These are phyloP conservation scores for Amiota minor DNA, from an alignment of 2,888 invertebrate genomes.

Conservation along the genomic window DNA sequence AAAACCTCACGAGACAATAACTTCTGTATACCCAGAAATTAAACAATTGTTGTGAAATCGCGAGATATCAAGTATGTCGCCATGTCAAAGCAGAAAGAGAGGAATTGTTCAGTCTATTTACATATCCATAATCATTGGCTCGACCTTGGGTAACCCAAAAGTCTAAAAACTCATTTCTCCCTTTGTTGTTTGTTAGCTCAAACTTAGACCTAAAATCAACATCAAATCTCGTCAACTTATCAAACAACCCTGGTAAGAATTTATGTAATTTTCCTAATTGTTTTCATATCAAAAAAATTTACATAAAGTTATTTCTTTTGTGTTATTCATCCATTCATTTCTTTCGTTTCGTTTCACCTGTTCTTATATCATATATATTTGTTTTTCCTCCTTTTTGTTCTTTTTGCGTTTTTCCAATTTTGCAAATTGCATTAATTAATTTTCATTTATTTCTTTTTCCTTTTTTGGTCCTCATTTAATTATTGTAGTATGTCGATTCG, in stretches of 20 bases:
- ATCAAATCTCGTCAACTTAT: no score
- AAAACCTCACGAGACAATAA: no score
- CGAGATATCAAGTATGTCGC: no score
- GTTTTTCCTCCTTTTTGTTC: neutral
- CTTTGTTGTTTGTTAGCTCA: neutral
- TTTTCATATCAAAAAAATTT: neutral
- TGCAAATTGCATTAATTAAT: slow-evolving; percentile 21
- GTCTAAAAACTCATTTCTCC: neutral
- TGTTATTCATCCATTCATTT: neutral
- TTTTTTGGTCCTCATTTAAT: no score
- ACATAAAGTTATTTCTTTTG: neutral
- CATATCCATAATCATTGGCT: no score
- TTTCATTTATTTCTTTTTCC: neutral
- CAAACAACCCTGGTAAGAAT: neutral
- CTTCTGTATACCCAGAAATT: no score
- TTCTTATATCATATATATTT: neutral
- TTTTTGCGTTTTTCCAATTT: neutral
- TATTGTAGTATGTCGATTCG: no score
- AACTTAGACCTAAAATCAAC: no score
- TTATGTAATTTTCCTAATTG: slow-evolving; percentile 18
- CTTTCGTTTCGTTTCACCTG: neutral
- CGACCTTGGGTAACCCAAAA: neutral
- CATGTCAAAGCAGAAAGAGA: no score
- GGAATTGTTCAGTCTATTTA: no score
- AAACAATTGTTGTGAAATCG: no score